Base-by-base conservation (phyloP, 2,113 vertebrate species). In the Aphelocoma coerulescens region DNA sequence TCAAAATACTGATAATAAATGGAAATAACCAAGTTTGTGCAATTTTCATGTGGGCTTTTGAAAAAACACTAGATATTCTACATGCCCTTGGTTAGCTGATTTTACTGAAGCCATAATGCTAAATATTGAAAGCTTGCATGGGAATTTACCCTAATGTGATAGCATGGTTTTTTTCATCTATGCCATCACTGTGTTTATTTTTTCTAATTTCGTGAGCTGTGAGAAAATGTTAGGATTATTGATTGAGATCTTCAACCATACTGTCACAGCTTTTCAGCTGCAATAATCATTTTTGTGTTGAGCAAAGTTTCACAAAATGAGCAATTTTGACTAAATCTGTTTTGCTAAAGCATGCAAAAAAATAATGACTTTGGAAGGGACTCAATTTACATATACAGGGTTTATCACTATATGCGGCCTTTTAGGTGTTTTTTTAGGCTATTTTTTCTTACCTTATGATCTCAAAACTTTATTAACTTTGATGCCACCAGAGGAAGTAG, bases 401-500 rank as follows among this genome's bases (percentile, higher is more conserved):
- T 57, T 85, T 87, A 72, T 87, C 44, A 49, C 44, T 82, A 65
- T 85, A 73, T 67, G 54, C 2, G 35, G 49, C 35, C n/a, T 82
- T 89, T 85, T 90, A 91, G 90, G 85, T 91, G 78, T 4, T 89
- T 96, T 94, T 96, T 93, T 33, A 77, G 65, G 10, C 52, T 86
- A 16, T 79, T 92, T 93, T 89, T 85, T 78, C 37, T 66, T 46
- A 43, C 2, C 5, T 54, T 87, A 28, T 89, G 44, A 72, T 85
- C 37, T 93, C 54, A 90, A 89, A 91, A 68, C 69, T 77, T 85
- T 57, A 82, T 89, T 81, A 78, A 67, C 11, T 59, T 75, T 80
- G 48, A 52, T 91, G 54, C 20, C 46, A 41, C 19, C n/a, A 79
- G 85, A 88, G 85, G 85, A 97, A 83, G 85, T 76, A 93, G 58